phyloP scores from a whole-genome alignment of 1,140 invertebrate genomes.

The Aphelenchoides avenae region DNA sequence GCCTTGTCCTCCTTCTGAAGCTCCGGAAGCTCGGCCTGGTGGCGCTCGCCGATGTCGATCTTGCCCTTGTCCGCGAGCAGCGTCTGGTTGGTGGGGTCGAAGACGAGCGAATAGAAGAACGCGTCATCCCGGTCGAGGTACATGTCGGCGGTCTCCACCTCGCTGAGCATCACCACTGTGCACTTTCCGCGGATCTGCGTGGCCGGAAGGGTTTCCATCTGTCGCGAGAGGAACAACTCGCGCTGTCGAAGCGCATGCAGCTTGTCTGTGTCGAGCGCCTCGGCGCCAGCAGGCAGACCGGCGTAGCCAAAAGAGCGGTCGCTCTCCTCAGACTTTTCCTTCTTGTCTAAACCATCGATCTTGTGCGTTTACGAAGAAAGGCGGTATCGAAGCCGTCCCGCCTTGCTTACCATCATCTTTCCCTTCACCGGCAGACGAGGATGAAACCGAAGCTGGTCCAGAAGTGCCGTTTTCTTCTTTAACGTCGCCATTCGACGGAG shows the following conservation, averaged over 20 bases:
- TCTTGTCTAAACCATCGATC: constrained; percentile 18
- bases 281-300: constrained; percentile 46
- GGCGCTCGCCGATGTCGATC: constrained; percentile 84
- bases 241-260: constrained; percentile 91
- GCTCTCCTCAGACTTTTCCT: not conserved
- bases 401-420: no score
- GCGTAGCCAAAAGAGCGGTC: constrained; percentile 30
- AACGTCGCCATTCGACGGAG: no score
- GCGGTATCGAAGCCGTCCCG: no score
- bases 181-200: constrained; percentile 98
- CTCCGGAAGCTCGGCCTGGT: constrained; percentile 70
- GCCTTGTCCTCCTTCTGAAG: constrained; percentile 5
- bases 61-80: constrained; percentile 95
- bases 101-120: constrained; percentile 99
- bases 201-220: constrained; percentile 93
- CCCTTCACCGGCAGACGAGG: no score
- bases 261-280: constrained; percentile 69
- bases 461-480: no score
- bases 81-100: constrained; percentile 96
- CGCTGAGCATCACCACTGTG: constrained; percentile 92
- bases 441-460: no score
- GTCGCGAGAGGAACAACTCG: constrained; percentile 92
- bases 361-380: no score
- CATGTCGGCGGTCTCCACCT: constrained; percentile 88
- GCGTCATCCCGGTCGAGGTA: constrained; percentile 97